A percentile compares a stretch with the other conserved stretches of the same genome.
These are phyloP conservation scores for Machimus rusticus DNA, from an alignment of 2,888 invertebrate genomes.

Conservation along the genomic window DNA sequence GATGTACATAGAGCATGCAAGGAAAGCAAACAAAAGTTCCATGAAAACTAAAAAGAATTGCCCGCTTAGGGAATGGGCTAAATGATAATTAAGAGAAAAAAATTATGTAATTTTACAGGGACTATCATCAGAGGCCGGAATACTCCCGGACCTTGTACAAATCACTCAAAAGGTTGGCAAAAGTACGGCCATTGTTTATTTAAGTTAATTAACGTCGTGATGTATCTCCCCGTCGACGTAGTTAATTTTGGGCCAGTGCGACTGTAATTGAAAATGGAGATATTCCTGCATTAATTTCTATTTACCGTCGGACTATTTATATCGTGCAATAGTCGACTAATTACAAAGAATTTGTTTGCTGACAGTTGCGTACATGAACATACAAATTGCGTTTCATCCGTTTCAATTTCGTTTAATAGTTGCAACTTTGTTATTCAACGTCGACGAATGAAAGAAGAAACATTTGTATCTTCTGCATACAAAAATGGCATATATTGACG, in stretches of 20 bases:
- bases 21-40: background rate
- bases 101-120: background rate
- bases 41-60: background rate
- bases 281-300: background rate
- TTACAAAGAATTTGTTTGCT: background rate
- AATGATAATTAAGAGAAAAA: background rate
- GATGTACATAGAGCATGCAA: background rate
- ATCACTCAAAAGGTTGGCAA: background rate
- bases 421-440: background rate
- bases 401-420: background rate
- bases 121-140: background rate
- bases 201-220: background rate
- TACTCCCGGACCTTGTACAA: background rate
- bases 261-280: background rate
- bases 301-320: background rate
- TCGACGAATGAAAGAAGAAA: background rate
- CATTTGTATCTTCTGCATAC: background rate
- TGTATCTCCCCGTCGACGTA: background rate
- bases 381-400: background rate
- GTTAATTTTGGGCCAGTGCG: background rate
- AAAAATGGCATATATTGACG: background rate
- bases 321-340: background rate
- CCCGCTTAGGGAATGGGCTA: background rate
- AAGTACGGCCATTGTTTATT: background rate
- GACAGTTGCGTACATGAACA: background rate